Percentiles rank a stretch among this genome's conserved stretches.
These are phyloP conservation scores for Drosophila pseudotakahashii DNA, from an alignment of 2,888 invertebrate species.

Conservation along the genomic window DNA sequence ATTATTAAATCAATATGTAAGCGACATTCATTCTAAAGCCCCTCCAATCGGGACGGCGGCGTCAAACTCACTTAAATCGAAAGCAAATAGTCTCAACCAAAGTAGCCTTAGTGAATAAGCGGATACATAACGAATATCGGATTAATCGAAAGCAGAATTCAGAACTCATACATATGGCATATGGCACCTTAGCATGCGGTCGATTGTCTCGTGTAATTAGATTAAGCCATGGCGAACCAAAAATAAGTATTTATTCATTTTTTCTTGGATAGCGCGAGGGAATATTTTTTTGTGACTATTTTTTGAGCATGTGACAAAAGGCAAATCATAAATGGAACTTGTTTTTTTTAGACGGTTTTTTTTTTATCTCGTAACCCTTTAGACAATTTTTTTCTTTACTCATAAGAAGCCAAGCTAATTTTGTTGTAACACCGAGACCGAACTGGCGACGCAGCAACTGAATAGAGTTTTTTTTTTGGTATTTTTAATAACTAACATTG, in stretches of 20 bases:
- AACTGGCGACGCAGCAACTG: conserved; percentile 54
- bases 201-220: conserved; percentile 29
- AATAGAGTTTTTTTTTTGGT: conserved; percentile 39
- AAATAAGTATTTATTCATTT: conserved; percentile 16
- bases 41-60: conserved; percentile 7
- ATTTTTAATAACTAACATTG: conserved; percentile 46
- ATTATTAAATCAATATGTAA: conserved; percentile 35
- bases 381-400: conserved; percentile 62
- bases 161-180: conserved; percentile 9
- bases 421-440: conserved; percentile 53
- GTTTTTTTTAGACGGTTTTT: conserved; percentile 50
- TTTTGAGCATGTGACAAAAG: conserved; percentile 48
- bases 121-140: conserved; percentile 26
- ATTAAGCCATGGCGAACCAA: conserved; percentile 34
- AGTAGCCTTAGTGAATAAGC: conserved; percentile 74
- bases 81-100: conserved; percentile 66
- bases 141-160: conserved; percentile 15
- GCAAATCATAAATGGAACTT: conserved; percentile 29
- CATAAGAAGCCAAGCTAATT: conserved; percentile 76
- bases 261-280: conserved; percentile 20
- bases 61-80: conserved; percentile 44
- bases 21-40: conserved; percentile 25
- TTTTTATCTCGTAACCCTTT: conserved; percentile 59
- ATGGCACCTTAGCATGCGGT: conserved; percentile 31
- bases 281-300: conserved; percentile 39